Evolutionary conservation across 2,888 invertebrate species (phyloP).

Genomic region (Dioctria linearis): DNA sequence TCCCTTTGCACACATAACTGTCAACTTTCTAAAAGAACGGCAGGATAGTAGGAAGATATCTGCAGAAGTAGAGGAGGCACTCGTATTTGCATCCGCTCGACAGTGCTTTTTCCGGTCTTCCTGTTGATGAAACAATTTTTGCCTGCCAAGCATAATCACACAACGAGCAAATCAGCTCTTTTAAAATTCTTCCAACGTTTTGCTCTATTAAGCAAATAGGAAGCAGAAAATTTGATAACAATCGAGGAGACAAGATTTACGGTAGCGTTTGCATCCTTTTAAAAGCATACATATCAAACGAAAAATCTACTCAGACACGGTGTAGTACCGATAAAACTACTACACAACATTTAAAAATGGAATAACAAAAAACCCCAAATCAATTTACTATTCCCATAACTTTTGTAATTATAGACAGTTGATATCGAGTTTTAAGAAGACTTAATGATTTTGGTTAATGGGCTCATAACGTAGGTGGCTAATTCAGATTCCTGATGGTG

Average conservation of each 20-base stretch:
- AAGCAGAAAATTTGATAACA: constrained; percentile 13
- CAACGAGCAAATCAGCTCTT: constrained; percentile 13
- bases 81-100: neutral
- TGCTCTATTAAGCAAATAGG: constrained; percentile 10
- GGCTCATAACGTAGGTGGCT: too few relatives aligned
- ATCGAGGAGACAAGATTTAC: neutral
- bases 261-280: neutral
- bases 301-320: neutral
- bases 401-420: too few relatives aligned
- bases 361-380: too few relatives aligned
- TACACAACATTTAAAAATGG: too few relatives aligned
- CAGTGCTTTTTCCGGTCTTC: neutral
- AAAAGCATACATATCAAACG: neutral
- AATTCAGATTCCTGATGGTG: too few relatives aligned
- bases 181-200: constrained; percentile 13
- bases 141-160: neutral
- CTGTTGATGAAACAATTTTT: constrained; percentile 9
- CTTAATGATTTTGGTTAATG: too few relatives aligned
- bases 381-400: too few relatives aligned
- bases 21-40: constrained; percentile 6
- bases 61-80: neutral
- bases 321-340: too few relatives aligned
- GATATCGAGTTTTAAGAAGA: too few relatives aligned
- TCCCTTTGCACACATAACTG: constrained; percentile 2
- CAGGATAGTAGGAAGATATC: neutral